Evolutionary conservation across 2,113 vertebrate species (phyloP).

Genomic region (Thermophis baileyi): DNA sequence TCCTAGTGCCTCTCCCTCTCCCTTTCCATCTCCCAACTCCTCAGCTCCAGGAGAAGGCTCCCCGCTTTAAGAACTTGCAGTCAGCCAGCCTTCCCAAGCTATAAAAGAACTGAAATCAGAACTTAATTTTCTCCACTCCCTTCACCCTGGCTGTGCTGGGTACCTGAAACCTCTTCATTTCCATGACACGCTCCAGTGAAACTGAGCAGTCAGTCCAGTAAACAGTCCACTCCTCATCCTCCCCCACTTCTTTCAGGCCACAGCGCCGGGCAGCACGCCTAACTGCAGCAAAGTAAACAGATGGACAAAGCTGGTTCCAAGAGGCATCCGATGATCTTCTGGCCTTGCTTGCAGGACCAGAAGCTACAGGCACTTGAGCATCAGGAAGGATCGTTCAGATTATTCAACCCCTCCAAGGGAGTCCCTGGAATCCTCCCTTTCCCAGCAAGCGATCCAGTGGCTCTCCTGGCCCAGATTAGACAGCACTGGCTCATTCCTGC

Average conservation of each 20-base stretch:
- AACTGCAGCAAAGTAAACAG: conserved; percentile 60
- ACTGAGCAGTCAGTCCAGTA: conserved; percentile 72
- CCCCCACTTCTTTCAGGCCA: conserved; percentile 68
- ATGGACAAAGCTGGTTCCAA: neutral
- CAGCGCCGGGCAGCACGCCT: conserved; percentile 66
- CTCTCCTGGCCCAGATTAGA: neutral
- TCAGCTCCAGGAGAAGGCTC: too few species aligned
- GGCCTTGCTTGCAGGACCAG: fast-evolving
- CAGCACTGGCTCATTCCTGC: neutral
- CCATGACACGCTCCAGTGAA: conserved; percentile 69
- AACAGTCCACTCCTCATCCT: conserved; percentile 70
- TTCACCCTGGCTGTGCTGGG: neutral
- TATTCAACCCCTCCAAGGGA: neutral
- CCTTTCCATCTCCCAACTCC: neutral
- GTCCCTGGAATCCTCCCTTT: neutral
- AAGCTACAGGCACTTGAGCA: neutral
- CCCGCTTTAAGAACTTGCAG: too few species aligned
- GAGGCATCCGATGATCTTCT: neutral
- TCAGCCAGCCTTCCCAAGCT: neutral
- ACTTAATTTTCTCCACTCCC: neutral
- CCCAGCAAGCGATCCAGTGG: neutral
- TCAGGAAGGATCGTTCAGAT: fast-evolving
- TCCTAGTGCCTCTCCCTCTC: neutral
- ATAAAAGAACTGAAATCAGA: neutral
- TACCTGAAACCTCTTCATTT: conserved; percentile 80